These are phyloP conservation scores for Mastomys natalensis DNA, from an alignment of 2,113 vertebrate species.

Conservation along the genomic window DNA sequence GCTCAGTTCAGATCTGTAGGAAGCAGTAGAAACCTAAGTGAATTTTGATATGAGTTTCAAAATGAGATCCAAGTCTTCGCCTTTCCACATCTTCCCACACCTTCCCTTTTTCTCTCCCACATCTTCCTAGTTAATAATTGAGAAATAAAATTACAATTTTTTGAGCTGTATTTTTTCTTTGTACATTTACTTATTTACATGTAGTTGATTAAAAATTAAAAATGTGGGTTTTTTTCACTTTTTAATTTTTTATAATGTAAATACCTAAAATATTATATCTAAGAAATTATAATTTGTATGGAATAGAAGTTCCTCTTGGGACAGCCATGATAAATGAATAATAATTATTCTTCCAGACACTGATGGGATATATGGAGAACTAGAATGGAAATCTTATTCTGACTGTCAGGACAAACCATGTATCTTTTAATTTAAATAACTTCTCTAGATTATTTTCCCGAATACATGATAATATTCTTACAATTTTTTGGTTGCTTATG, in stretches of 20 bases:
- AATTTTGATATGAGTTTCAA: conserved; percentile 48
- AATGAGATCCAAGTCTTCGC: neutral
- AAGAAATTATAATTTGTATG: neutral
- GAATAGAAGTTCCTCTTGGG: conserved; percentile 23
- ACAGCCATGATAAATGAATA: neutral
- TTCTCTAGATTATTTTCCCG: neutral
- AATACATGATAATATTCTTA: neutral
- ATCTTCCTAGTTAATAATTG: neutral
- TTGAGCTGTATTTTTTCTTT: neutral
- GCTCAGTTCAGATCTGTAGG: neutral
- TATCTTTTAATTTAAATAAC: conserved; percentile 25
- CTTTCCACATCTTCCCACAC: too few relatives aligned
- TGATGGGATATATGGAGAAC: neutral
- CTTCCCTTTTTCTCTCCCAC: conserved; percentile 44
- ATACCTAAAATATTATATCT: neutral
- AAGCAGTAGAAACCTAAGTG: neutral
- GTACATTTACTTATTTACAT: neutral
- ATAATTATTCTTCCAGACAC: neutral
- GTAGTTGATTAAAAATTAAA: conserved; percentile 12
- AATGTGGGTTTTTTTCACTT: neutral
- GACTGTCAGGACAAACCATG: neutral
- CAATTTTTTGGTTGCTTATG: conserved; percentile 16
- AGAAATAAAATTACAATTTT: conserved; percentile 17
- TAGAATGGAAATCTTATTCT: neutral
- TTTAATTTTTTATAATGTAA: conserved; percentile 56